A percentile compares a stretch with the other conserved stretches of the same genome.
Conservation (phyloP, 1,140 invertebrate species). For the Nixonia krombeini region DNA sequence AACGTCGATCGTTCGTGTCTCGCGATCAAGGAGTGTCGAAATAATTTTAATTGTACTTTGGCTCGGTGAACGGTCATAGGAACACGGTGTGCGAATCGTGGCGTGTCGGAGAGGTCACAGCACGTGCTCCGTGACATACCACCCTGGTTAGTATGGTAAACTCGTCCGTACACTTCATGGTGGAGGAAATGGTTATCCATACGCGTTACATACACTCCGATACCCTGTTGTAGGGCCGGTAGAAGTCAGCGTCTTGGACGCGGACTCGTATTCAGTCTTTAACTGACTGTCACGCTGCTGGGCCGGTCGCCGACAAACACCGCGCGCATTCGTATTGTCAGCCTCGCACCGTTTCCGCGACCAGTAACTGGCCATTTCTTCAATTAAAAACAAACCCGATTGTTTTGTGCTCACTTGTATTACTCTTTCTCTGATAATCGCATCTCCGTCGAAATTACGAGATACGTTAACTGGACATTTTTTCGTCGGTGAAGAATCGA, state of each 20-base stretch:
- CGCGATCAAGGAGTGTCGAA: too few relatives aligned
- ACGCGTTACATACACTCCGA: constrained; percentile 51
- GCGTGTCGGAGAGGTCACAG: constrained; percentile 18
- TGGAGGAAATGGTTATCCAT: constrained; percentile 54
- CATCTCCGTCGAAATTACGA: background rate
- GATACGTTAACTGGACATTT: background rate
- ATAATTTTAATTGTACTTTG: too few relatives aligned
- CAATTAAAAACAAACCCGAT: background rate
- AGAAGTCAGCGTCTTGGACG: constrained; percentile 56
- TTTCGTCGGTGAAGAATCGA: too few relatives aligned
- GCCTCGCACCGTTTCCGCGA: too few relatives aligned
- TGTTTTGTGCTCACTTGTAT: background rate
- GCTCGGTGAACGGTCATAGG: too few relatives aligned
- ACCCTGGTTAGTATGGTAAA: constrained; percentile 58
- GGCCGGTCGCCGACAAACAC: constrained; percentile 30
- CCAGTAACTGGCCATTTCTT: too few relatives aligned
- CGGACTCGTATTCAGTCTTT: constrained; percentile 59
- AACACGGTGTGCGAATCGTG: too few relatives aligned
- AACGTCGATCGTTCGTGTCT: too few relatives aligned
- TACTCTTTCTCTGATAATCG: too few relatives aligned
- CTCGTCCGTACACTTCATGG: constrained; percentile 44
- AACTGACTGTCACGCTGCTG: constrained; percentile 42
- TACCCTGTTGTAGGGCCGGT: constrained; percentile 57
- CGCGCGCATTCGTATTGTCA: too few relatives aligned
- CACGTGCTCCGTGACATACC: constrained; percentile 18